phyloP scores from a whole-genome alignment of 2,888 invertebrate species.

The Petrolisthes manimaculis region DNA sequence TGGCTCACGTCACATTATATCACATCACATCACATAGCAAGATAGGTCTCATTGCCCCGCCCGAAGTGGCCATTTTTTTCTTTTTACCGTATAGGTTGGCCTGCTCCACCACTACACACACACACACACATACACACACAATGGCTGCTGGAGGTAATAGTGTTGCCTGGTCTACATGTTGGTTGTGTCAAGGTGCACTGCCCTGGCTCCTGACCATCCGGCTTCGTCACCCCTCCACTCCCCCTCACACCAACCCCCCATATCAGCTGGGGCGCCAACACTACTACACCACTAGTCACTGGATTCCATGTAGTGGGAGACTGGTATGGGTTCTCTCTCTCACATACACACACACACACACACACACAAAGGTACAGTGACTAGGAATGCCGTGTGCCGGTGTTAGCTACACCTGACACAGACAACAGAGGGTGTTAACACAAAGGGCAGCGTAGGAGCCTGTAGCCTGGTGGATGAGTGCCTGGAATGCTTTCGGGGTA shows the following conservation, averaged over 20 bases:
- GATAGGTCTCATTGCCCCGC: no score
- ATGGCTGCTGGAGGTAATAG: no score
- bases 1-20: neutral
- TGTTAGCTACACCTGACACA: neutral
- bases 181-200: no score
- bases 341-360: neutral
- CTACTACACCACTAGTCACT: neutral
- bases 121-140: no score
- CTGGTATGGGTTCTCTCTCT: neutral
- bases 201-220: neutral
- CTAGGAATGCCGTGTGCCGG: neutral
- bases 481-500: constrained; percentile 18
- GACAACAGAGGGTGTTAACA: neutral
- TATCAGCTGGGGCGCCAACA: neutral
- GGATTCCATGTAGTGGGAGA: neutral
- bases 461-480: neutral
- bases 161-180: no score
- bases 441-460: neutral
- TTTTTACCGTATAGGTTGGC: no score
- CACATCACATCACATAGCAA: neutral
- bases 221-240: neutral
- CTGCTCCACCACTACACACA: no score
- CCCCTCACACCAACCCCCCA: neutral
- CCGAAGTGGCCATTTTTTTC: no score
- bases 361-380: neutral